Percentiles rank a stretch among this genome's conserved stretches.
Evolutionary conservation across 2,797 vertebrate genomes (phyloP).

Genomic region (Helarctos malayanus): DNA sequence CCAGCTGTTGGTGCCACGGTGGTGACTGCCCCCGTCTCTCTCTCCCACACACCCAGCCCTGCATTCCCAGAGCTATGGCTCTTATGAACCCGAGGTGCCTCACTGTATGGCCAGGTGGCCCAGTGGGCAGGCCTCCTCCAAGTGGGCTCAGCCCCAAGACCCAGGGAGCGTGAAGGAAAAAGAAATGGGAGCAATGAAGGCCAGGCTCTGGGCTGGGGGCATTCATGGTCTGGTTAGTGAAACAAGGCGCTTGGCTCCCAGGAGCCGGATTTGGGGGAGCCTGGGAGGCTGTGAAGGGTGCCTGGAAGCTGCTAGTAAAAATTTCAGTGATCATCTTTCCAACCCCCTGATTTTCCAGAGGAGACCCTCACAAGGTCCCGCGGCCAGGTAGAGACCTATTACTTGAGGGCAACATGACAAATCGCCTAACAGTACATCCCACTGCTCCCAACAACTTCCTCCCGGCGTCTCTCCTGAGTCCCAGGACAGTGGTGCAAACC

Average conservation of each 20-base stretch:
- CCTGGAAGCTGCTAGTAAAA: neutral
- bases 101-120: no score
- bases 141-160: accelerated
- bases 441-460: neutral
- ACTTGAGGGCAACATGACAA: neutral
- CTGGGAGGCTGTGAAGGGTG: neutral
- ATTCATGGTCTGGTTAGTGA: neutral
- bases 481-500: neutral
- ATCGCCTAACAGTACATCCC: neutral
- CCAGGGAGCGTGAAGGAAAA: accelerated
- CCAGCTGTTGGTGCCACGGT: no score
- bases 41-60: neutral
- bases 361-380: neutral
- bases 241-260: accelerated
- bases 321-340: no score
- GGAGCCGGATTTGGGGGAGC: neutral
- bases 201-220: neutral
- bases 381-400: neutral
- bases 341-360: neutral
- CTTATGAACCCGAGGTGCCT: accelerated
- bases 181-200: accelerated
- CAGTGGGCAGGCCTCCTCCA: neutral
- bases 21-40: neutral
- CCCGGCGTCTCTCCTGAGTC: neutral
- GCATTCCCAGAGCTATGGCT: accelerated